phyloP scores from a whole-genome alignment of 2,113 vertebrate species.

The Chloroceryle aenea region DNA sequence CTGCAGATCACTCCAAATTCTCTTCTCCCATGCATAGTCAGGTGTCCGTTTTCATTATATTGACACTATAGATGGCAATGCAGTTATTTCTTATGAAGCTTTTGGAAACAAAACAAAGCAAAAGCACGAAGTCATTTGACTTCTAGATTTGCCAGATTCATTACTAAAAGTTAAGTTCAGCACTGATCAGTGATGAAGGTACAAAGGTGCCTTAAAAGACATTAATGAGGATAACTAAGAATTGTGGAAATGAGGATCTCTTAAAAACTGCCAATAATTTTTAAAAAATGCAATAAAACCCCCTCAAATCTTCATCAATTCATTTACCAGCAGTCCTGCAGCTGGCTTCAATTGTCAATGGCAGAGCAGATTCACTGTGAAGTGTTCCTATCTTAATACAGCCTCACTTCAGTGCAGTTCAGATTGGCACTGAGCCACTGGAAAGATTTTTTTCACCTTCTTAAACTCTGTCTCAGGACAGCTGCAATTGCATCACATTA shows the following conservation, averaged over 20 bases:
- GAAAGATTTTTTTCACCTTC: not conserved
- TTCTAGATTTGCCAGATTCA: not conserved
- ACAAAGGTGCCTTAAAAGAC: not conserved
- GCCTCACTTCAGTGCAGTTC: not conserved
- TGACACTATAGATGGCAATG: not conserved
- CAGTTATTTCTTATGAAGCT: not conserved
- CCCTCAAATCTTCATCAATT: not conserved
- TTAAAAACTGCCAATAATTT: not conserved
- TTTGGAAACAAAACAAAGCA: not conserved
- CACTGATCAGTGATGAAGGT: not conserved
- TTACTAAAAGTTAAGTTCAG: not conserved
- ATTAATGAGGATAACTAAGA: not conserved
- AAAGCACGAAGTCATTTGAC: not conserved
- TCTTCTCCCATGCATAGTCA: not conserved
- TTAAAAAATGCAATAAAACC: not conserved
- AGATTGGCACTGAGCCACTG: not conserved
- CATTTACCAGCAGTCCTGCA: not conserved
- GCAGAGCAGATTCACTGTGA: not conserved
- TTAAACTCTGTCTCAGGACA: not conserved
- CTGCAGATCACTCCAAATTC: not conserved
- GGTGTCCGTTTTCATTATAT: not conserved
- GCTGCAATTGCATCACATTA: conserved; percentile 52
- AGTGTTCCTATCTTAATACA: not conserved
- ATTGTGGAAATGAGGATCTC: not conserved
- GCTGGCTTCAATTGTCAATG: not conserved